Conservation (phyloP, 2,888 invertebrate genomes). For the Chrysodeixis includens region DNA sequence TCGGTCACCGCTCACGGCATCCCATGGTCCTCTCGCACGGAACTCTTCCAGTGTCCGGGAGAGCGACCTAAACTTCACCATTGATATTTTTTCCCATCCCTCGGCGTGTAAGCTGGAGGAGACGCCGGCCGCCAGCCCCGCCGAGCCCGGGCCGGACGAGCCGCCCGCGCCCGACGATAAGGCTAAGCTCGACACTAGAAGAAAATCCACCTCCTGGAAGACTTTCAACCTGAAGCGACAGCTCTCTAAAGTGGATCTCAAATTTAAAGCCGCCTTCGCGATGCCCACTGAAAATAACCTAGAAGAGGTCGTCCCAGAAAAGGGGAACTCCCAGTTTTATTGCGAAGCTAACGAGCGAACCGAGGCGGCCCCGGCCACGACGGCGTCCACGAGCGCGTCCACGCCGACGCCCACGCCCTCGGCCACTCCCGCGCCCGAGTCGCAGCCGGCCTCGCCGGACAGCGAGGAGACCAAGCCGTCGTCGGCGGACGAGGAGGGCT, state of each 20-base stretch:
- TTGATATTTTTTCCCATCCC: slow-evolving; percentile 78
- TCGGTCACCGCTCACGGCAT: slow-evolving; percentile 44
- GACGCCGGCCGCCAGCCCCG: slow-evolving; percentile 60
- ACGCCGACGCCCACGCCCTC: slow-evolving; percentile 26
- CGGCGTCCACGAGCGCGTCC: slow-evolving; percentile 16
- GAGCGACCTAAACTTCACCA: slow-evolving; percentile 70
- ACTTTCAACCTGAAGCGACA: slow-evolving; percentile 94
- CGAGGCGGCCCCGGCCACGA: slow-evolving; percentile 55
- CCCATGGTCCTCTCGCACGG: slow-evolving; percentile 40
- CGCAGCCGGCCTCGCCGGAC: slow-evolving; percentile 44
- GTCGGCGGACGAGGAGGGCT: slow-evolving; percentile 60
- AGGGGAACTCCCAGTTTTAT: slow-evolving; percentile 80
- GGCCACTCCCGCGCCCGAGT: slow-evolving; percentile 59
- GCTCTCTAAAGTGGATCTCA: slow-evolving; percentile 94
- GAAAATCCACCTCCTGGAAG: slow-evolving; percentile 93
- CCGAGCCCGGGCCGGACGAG: slow-evolving; percentile 57
- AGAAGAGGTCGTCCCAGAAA: slow-evolving; percentile 71
- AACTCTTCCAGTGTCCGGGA: slow-evolving; percentile 40
- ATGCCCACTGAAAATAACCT: slow-evolving; percentile 81
- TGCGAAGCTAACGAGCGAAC: slow-evolving; percentile 63
- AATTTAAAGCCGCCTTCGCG: slow-evolving; percentile 91
- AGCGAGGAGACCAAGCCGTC: slow-evolving; percentile 62
- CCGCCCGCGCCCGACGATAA: slow-evolving; percentile 67
- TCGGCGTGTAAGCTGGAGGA: slow-evolving; percentile 79
- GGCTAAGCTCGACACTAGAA: slow-evolving; percentile 84